A percentile compares a stretch with the other conserved stretches of the same genome.
phyloP scores from a whole-genome alignment of 2,888 invertebrate species.

The Spodoptera littoralis region DNA sequence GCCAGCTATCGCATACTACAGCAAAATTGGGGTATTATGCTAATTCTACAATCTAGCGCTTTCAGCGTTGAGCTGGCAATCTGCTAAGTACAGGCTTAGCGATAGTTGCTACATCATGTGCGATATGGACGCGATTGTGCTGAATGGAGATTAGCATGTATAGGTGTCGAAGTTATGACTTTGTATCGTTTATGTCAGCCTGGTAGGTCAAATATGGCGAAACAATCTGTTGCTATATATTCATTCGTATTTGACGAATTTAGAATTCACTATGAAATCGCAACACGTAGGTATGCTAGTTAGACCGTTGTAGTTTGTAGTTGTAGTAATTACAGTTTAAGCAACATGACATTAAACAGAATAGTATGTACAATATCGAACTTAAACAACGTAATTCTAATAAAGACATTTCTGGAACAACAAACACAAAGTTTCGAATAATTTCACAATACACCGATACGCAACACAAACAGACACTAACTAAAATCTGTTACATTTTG shows the following conservation, averaged over 20 bases:
- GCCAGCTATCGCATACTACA: conserved; percentile 48
- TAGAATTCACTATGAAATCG: not conserved
- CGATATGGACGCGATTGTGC: conserved; percentile 42
- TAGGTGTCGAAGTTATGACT: conserved; percentile 25
- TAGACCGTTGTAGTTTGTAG: conserved; percentile 5
- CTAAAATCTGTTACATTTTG: conserved; percentile 45
- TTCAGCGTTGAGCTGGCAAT: conserved; percentile 53
- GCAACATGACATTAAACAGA: not conserved
- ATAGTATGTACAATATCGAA: not conserved
- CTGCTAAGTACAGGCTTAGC: conserved; percentile 57
- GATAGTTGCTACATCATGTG: conserved; percentile 51
- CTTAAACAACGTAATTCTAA: not conserved
- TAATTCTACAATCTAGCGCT: conserved; percentile 54
- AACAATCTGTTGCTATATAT: no score
- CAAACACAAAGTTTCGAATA: conserved; percentile 24
- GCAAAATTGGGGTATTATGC: conserved; percentile 57
- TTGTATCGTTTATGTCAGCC: conserved; percentile 39
- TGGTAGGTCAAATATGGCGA: conserved; percentile 21
- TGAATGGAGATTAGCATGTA: conserved; percentile 38
- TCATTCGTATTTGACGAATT: not conserved
- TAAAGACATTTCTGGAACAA: not conserved
- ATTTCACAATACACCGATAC: conserved; percentile 15
- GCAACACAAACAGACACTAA: conserved; percentile 31
- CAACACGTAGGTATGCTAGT: not conserved
- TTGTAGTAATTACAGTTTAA: not conserved